Conservation (phyloP, 2,888 invertebrate genomes). For the Tricholauxania praeusta region DNA sequence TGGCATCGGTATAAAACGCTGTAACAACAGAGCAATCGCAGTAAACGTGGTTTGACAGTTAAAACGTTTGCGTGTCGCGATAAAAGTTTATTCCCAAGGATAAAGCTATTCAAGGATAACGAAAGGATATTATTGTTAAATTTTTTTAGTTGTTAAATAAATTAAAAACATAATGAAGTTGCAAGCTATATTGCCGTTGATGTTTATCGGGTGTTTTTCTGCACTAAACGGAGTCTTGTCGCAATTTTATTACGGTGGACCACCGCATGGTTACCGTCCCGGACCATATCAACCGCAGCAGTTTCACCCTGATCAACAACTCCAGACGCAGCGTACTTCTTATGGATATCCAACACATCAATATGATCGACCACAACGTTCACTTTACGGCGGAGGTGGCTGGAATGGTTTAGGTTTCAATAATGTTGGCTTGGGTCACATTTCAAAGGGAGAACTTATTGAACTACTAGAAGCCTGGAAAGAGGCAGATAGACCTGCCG, state of each 20-base stretch:
- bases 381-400: constrained; percentile 52
- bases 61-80: background rate
- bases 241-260: constrained; percentile 27
- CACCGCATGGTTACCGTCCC: constrained; percentile 35
- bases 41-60: constrained; percentile 19
- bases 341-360: constrained; percentile 41
- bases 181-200: background rate
- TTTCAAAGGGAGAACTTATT: constrained; percentile 61
- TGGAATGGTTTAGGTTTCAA: constrained; percentile 51
- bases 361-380: constrained; percentile 51
- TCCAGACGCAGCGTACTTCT: constrained; percentile 31
- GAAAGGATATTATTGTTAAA: background rate
- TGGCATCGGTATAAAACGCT: constrained; percentile 27
- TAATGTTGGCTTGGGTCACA: constrained; percentile 52
- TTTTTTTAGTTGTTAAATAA: background rate
- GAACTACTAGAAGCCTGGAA: constrained; percentile 59
- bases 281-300: constrained; percentile 8
- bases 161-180: background rate
- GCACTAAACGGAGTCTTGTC: constrained; percentile 24
- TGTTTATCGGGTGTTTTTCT: background rate
- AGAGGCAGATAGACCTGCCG: constrained; percentile 46
- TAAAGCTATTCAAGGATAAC: too few relatives aligned
- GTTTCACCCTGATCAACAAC: constrained; percentile 19
- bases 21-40: background rate
- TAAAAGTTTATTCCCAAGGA: too few relatives aligned